A percentile compares a stretch with the other conserved stretches of the same genome.
Conservation (phyloP, 2,888 invertebrate species). For the Pseudanteris insignis region DNA sequence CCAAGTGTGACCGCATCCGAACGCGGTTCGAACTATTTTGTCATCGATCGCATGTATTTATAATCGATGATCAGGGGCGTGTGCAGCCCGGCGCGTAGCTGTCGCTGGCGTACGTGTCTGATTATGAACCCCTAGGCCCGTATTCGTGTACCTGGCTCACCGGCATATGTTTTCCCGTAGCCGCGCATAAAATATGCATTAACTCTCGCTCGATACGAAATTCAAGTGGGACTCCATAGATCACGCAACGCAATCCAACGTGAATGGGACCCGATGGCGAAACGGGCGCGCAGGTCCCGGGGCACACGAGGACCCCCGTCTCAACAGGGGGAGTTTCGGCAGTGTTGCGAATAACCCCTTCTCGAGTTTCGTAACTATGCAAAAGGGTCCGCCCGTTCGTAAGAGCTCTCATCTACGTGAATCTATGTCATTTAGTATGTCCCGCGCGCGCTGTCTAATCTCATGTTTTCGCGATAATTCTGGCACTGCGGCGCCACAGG, state of each 20-base stretch:
- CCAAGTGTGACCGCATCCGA: slow-evolving; percentile 10
- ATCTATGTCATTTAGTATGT: slow-evolving; percentile 41
- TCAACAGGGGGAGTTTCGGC: slow-evolving; percentile 42
- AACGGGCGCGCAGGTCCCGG: slow-evolving; percentile 53
- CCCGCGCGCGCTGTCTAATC: slow-evolving; percentile 28
- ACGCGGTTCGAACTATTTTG: slow-evolving; percentile 26
- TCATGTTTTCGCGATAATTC: slow-evolving; percentile 22
- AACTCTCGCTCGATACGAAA: slow-evolving; percentile 47
- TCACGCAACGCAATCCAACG: slow-evolving; percentile 50
- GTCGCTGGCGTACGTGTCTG: neutral
- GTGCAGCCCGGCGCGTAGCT: slow-evolving; percentile 41
- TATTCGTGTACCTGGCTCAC: slow-evolving; percentile 21
- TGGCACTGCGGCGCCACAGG: too few relatives aligned
- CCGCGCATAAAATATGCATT: slow-evolving; percentile 58
- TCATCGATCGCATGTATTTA: slow-evolving; percentile 33
- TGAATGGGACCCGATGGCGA: slow-evolving; percentile 35
- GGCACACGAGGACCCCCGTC: slow-evolving; percentile 30
- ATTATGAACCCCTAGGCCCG: neutral
- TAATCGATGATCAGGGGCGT: slow-evolving; percentile 46
- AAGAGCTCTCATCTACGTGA: slow-evolving; percentile 24
- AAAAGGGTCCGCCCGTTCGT: slow-evolving; percentile 15
- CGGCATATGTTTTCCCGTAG: slow-evolving; percentile 34
- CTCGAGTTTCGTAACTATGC: slow-evolving; percentile 48
- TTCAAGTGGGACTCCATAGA: slow-evolving; percentile 61
- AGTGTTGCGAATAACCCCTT: slow-evolving; percentile 53